Percentiles rank a stretch among this genome's conserved stretches.
Evolutionary conservation across 2,888 invertebrate genomes (phyloP).

Genomic region (Neria commutata): DNA sequence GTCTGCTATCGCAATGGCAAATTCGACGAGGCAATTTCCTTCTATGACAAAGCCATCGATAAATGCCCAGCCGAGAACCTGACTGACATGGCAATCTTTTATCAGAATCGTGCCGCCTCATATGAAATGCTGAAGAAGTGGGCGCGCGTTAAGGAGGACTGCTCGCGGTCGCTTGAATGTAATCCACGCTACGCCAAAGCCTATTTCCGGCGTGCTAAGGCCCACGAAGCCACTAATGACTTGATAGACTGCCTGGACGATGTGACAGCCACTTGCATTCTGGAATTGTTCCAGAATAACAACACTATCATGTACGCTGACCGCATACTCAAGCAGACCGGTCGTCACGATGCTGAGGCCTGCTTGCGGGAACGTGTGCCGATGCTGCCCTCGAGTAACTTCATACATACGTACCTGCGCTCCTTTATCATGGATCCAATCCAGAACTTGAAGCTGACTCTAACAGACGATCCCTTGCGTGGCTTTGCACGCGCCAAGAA

Average conservation of each 20-base stretch:
- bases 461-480: constrained; percentile 50
- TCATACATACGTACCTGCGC: constrained; percentile 84
- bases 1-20: constrained; percentile 82
- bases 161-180: constrained; percentile 80
- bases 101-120: constrained; percentile 95
- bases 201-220: constrained; percentile 80
- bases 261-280: constrained; percentile 88
- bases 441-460: constrained; percentile 61
- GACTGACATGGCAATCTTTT: constrained; percentile 85
- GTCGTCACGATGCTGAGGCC: constrained; percentile 74
- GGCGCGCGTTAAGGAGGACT: constrained; percentile 84
- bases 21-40: constrained; percentile 87
- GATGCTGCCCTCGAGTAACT: constrained; percentile 83
- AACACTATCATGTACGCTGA: constrained; percentile 84
- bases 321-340: constrained; percentile 78
- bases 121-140: constrained; percentile 90
- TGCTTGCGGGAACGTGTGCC: constrained; percentile 73
- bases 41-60: constrained; percentile 93
- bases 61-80: constrained; percentile 77
- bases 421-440: constrained; percentile 90
- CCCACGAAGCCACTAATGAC: constrained; percentile 79
- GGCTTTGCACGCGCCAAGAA: constrained; percentile 76
- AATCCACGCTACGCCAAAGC: constrained; percentile 91
- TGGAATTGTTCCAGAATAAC: constrained; percentile 87
- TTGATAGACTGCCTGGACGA: constrained; percentile 86